Percentiles rank a stretch among this genome's conserved stretches.
phyloP scores from a whole-genome alignment of 2,888 invertebrate genomes.

The Zygaena filipendulae region DNA sequence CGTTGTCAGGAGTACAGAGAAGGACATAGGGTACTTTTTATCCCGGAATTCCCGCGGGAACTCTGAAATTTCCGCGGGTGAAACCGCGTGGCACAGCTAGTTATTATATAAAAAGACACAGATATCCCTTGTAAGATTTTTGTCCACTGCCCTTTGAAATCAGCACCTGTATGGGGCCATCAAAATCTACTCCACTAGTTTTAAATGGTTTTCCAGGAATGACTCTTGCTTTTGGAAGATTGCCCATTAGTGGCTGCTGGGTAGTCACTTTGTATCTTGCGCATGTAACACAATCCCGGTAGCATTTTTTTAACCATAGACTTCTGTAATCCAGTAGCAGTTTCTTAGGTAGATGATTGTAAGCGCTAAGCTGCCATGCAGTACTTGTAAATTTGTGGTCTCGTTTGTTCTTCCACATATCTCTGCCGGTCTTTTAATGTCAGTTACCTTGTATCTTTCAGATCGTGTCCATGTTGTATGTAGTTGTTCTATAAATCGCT shows the following conservation, averaged over 20 bases:
- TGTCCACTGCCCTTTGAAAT: conserved; percentile 1
- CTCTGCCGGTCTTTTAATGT: conserved; percentile 4
- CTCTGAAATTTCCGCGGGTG: too few species aligned
- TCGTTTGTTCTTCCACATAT: conserved; percentile 14
- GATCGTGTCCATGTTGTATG: conserved; percentile 7
- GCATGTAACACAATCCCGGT: conserved; percentile 17
- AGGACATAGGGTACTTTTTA: too few species aligned
- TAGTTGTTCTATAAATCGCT: conserved; percentile 10
- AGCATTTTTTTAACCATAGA: conserved; percentile 9
- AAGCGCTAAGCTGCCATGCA: conserved; percentile 20
- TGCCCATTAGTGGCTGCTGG: conserved; percentile 4
- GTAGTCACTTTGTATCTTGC: conserved; percentile 10
- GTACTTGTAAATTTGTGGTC: conserved; percentile 15
- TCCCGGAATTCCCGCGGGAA: too few species aligned
- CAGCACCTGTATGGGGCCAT: not conserved
- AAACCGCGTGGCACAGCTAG: too few species aligned
- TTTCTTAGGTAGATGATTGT: conserved; percentile 17
- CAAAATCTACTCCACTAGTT: conserved; percentile 2
- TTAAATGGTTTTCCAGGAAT: not conserved
- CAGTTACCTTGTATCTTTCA: conserved; percentile 15
- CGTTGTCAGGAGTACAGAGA: too few species aligned
- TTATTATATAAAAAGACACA: too few species aligned
- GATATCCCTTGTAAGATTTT: too few species aligned
- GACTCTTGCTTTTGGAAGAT: too few species aligned
- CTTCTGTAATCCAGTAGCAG: conserved; percentile 20